Evolutionary conservation across 2,113 vertebrate species (phyloP).

Genomic region (Myodes glareolus): DNA sequence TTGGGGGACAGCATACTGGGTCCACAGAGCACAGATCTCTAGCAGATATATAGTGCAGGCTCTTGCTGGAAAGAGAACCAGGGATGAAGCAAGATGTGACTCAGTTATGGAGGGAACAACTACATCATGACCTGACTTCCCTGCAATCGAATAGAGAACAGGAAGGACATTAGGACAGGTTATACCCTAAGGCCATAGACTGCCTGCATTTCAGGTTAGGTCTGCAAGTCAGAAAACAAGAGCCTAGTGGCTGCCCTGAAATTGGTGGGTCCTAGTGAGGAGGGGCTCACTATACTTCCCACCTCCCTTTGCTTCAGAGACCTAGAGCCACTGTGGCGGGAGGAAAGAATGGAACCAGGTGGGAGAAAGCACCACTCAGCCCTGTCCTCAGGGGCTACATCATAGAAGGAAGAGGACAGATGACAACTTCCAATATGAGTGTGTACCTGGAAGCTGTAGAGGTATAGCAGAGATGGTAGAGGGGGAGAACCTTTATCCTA

Average conservation of each 20-base stretch:
- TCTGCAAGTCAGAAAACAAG: background rate
- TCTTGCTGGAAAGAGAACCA: background rate
- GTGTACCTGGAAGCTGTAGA: background rate
- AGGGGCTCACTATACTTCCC: too few relatives aligned
- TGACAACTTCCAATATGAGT: background rate
- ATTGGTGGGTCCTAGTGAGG: background rate
- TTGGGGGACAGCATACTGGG: accelerated
- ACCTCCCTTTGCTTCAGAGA: background rate
- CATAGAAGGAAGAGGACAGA: background rate
- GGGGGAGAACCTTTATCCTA: background rate
- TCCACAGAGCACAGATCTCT: background rate
- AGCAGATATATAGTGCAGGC: background rate
- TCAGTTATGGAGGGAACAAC: accelerated
- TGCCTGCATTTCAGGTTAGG: background rate
- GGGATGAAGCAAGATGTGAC: too few relatives aligned
- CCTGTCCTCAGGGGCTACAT: background rate
- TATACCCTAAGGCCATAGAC: too few relatives aligned
- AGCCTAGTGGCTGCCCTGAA: background rate
- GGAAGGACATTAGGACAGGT: background rate
- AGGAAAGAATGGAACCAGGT: background rate
- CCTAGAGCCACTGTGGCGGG: background rate
- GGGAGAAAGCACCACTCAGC: too few relatives aligned
- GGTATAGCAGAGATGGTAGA: too few relatives aligned
- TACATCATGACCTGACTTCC: accelerated
- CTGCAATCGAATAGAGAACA: background rate